A percentile compares a stretch with the other conserved stretches of the same genome.
Evolutionary conservation across 1,140 invertebrate genomes (phyloP).

Genomic region (Manduca sexta): DNA sequence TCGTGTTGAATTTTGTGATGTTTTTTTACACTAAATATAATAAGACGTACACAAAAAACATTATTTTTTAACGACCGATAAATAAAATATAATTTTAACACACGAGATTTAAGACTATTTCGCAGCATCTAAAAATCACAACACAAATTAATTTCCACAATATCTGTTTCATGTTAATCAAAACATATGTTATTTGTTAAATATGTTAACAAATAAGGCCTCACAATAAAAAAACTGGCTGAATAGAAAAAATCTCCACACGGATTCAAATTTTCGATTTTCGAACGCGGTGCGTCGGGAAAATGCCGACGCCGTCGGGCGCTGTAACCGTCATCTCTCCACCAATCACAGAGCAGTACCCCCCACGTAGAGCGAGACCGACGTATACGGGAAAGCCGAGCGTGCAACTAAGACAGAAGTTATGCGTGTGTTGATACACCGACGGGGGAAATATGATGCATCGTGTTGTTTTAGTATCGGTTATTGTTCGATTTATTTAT

Average conservation of each 20-base stretch:
- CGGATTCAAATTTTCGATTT: constrained; percentile 37
- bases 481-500: constrained; percentile 62
- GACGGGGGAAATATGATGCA: constrained; percentile 68
- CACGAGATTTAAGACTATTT: too few species aligned
- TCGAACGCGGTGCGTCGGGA: constrained; percentile 56
- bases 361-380: constrained; percentile 39
- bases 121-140: too few species aligned
- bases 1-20: too few species aligned
- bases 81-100: too few species aligned
- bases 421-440: constrained; percentile 44
- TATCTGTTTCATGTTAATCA: too few species aligned
- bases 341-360: constrained; percentile 54
- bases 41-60: too few species aligned
- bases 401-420: constrained; percentile 27
- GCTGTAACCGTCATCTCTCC: constrained; percentile 24
- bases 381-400: constrained; percentile 32
- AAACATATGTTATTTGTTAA: too few species aligned
- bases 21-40: too few species aligned
- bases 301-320: constrained; percentile 54
- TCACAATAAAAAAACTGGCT: background rate
- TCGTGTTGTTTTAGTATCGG: constrained; percentile 67
- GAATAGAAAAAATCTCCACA: constrained; percentile 3
- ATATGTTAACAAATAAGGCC: background rate
- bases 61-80: too few species aligned
- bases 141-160: too few species aligned